phyloP scores from a whole-genome alignment of 1,140 invertebrate genomes.

The Apis florea region DNA sequence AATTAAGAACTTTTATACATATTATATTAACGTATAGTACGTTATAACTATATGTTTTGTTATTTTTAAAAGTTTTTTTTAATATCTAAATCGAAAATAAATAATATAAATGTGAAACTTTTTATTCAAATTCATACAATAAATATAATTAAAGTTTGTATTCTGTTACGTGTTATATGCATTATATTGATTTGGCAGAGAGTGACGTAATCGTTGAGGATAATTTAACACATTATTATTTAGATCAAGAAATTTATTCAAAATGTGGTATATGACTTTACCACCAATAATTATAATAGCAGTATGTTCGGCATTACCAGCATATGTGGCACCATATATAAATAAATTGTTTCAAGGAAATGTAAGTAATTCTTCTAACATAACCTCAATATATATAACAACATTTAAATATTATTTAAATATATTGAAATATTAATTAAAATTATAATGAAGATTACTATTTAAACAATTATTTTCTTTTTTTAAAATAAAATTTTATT shows the following conservation, averaged over 20 bases:
- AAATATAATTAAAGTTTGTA: too few relatives aligned
- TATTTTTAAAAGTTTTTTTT: neutral
- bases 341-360: neutral
- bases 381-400: constrained; percentile 29
- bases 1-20: neutral
- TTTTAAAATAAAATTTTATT: neutral
- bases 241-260: neutral
- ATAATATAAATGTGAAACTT: neutral
- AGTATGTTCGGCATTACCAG: neutral
- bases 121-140: neutral
- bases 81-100: neutral
- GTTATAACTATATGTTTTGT: too few relatives aligned
- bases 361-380: constrained; percentile 43
- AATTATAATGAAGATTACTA: neutral
- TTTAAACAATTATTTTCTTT: neutral
- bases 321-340: neutral
- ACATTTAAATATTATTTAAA: neutral
- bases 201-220: neutral
- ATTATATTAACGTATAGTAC: too few relatives aligned
- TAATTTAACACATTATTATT: neutral
- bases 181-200: neutral
- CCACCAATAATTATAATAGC: constrained; percentile 24
- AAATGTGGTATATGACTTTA: constrained; percentile 62
- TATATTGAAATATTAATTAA: neutral
- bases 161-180: neutral